Base-by-base conservation (phyloP, 1,140 invertebrate genomes). In the Zeugodacus cucurbitae region DNA sequence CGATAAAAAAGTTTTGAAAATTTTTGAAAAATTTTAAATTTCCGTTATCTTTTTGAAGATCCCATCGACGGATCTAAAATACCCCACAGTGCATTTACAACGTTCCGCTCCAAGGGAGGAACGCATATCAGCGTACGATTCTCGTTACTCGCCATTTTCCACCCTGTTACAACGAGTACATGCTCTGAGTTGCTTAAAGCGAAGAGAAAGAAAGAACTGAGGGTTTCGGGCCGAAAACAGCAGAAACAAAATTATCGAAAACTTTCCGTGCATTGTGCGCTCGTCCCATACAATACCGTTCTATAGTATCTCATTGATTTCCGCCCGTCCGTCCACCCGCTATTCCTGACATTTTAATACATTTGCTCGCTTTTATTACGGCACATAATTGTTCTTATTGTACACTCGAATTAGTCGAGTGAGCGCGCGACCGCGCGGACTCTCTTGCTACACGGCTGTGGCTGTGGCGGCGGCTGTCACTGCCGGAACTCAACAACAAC, bases 401-500 rank as follows among this genome's bases (percentile, higher is more conserved):
- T 90, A 88, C 20, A 88, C 20, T 70, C 7, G 41, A 34, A 87
- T 48, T 70, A 41, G 87, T 70, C 34, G 34, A 48, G 58, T 14
- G 88, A 90, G 89, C 90, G 91, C 48, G 48, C 14, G 48, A n/a
- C n/a, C 91, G 90, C 91, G 92, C 86, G 29, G 87, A 88, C 67
- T 87, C 86, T 67, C 62, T 44, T 78, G 86, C 29, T 86, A 78
- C 44, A 17, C 62, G 2, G 59, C 64, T 37, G 20, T 41, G 44
- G 74, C 58, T 29, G 70, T 37, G 67, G 86, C 70, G 1, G 82
- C 62, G 10, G 44, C 37, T 86, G 87, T 59, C 7, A 26, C 20
- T 54, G 37, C 3, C 44, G 22, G 8, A 44, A 26, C 58, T 62
- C 58, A 62, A 62, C 58, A 82, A 70, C 11, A 70, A 82, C 34